Evolutionary conservation across 2,797 vertebrate genomes (phyloP).

Genomic region (Mus spretus): DNA sequence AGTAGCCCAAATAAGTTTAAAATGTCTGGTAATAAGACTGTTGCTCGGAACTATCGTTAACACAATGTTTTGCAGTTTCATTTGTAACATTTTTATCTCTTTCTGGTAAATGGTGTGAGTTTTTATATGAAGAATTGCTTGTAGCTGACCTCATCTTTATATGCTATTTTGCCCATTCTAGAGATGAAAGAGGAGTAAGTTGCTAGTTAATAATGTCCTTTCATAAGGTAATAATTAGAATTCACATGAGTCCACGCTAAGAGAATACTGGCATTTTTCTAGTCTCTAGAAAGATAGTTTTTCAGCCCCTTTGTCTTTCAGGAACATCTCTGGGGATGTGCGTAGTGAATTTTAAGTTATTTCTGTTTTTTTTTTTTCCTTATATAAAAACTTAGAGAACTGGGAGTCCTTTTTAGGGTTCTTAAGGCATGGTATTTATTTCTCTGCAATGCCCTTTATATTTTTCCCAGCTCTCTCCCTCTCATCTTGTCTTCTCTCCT

Average conservation of each 20-base stretch:
- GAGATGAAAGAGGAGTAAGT: background rate
- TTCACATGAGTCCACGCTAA: background rate
- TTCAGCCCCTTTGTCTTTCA: background rate
- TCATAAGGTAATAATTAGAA: background rate
- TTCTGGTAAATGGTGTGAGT: background rate
- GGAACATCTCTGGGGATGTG: background rate
- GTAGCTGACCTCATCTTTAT: background rate
- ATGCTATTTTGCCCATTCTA: background rate
- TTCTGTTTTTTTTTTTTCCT: background rate
- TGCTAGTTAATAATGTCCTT: background rate
- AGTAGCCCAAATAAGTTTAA: background rate
- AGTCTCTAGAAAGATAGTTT: background rate
- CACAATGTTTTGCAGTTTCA: background rate
- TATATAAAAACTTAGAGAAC: slow-evolving; percentile 12
- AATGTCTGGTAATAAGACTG: background rate
- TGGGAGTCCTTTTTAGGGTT: background rate
- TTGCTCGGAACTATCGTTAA: background rate
- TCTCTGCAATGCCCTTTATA: background rate
- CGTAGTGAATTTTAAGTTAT: slow-evolving; percentile 14
- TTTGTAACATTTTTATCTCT: slow-evolving; percentile 2
- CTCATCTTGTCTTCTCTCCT: background rate
- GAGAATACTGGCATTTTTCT: background rate
- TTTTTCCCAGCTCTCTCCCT: background rate
- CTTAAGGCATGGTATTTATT: background rate
- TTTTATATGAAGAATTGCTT: background rate